Percentiles rank a stretch among this genome's conserved stretches.
These are phyloP conservation scores for Chaenocephalus aceratus DNA, from an alignment of 2,113 vertebrate genomes.

Conservation along the genomic window DNA sequence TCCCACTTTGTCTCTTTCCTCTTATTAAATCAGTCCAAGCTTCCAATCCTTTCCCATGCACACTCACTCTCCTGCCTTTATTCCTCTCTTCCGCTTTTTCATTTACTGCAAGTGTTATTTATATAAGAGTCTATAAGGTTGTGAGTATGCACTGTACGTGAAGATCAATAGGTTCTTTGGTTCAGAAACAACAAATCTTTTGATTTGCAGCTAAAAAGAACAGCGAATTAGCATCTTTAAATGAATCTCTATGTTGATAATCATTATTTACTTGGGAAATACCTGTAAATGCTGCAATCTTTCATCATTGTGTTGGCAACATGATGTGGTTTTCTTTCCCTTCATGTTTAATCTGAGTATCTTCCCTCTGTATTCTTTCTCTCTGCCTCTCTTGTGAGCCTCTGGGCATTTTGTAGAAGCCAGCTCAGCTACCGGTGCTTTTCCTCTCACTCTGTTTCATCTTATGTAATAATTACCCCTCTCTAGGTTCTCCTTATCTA, in stretches of 20 bases:
- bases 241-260: background rate
- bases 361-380: background rate
- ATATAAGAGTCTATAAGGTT: background rate
- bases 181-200: background rate
- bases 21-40: conserved; percentile 23
- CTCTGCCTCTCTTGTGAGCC: background rate
- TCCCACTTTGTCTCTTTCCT: conserved; percentile 8
- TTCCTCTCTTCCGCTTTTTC: conserved; percentile 1
- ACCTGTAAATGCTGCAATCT: background rate
- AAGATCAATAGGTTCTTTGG: background rate
- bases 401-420: conserved; percentile 4
- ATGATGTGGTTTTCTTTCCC: background rate
- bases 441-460: conserved; percentile 1
- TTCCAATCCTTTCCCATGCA: conserved; percentile 3
- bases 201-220: background rate
- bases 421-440: background rate
- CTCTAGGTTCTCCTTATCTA: background rate
- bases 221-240: background rate
- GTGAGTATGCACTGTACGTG: background rate
- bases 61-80: background rate
- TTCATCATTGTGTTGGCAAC: conserved; percentile 11
- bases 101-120: conserved; percentile 8
- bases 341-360: background rate
- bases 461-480: conserved; percentile 7
- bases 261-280: background rate